Evolutionary conservation across 2,797 vertebrate genomes (phyloP), one percentile per base, ranked within the genome.

Genomic region (Syngnathus rostellatus): DNA sequence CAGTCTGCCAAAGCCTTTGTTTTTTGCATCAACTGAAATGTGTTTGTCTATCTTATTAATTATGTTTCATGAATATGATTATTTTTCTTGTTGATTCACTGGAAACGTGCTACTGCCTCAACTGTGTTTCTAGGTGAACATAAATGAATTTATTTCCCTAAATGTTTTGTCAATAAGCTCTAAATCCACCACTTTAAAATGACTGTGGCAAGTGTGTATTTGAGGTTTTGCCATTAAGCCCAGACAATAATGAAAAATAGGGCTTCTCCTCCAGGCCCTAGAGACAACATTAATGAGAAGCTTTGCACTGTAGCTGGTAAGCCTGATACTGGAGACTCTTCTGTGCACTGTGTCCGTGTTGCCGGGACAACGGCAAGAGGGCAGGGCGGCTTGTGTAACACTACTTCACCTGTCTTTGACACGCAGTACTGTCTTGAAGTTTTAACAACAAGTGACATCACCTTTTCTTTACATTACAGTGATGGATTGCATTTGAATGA

Each of bases 301-400:
- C 81, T 83, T 67, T 72, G 77, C 79, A 68, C 80, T 71, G 76
- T 70, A 86, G 84, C 80, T 75, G 23, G 74, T 73, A 68, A 78
- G 71, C 71, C 63, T 78, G 89, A 90, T 85, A 91, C 86, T 73
- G 76, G 90, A 92, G 88, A 90, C 78, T 16, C 12, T 37, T 72
- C 68, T 69, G 55, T 58, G 79, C 58, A 59, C 72, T 73, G 79
- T 86, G 88, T 87, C 86, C 80, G 72, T 10, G 89, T 92, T 88
- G 71, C 86, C 83, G 0, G 3, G 86, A 87, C 75, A 86, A 90
- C 87, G 16, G 70, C 66, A 63, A 64, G 70, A 74, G 75, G 73
- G 74, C 79, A 72, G 57, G n/a, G 79, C 58, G 63, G 71, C 79
- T 67, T 48, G 67, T 75, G 73, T 70, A 77, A 78, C 79, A 83